A percentile compares a stretch with the other conserved stretches of the same genome.
These are phyloP conservation scores for Parasteatoda tepidariorum DNA, from an alignment of 1,140 invertebrate species.

Conservation along the genomic window DNA sequence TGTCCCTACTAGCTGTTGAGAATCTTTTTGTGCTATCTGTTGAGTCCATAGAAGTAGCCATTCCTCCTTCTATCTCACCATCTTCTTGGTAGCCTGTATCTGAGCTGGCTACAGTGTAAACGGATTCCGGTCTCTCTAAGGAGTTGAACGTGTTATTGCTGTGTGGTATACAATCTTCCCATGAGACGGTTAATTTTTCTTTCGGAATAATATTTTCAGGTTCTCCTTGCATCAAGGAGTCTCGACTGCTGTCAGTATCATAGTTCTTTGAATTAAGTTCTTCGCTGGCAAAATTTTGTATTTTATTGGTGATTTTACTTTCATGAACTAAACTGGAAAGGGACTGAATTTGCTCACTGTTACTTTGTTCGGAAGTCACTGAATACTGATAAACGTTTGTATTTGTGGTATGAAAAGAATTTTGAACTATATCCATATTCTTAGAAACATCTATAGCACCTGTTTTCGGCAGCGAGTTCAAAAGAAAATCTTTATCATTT, in stretches of 20 bases:
- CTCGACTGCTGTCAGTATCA: conserved; percentile 20
- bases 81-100: conserved; percentile 82
- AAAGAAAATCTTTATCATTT: background rate
- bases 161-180: conserved; percentile 44
- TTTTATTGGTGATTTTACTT: background rate
- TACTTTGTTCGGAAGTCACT: background rate
- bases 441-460: background rate
- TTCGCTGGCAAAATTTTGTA: background rate
- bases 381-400: background rate
- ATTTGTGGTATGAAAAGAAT: background rate
- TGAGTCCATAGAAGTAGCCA: conserved; percentile 46
- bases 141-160: background rate
- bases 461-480: background rate
- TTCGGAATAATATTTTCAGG: conserved; percentile 8
- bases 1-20: conserved; percentile 43
- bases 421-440: background rate
- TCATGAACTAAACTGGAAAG: background rate
- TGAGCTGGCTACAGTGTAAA: conserved; percentile 72
- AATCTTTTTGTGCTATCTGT: conserved; percentile 35
- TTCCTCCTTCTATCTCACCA: conserved; percentile 57
- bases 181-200: conserved; percentile 53
- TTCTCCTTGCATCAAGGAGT: conserved; percentile 5
- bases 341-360: background rate
- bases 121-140: conserved; percentile 46
- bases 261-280: conserved; percentile 8